These are phyloP conservation scores for Echinometra lucunter DNA, from an alignment of 53 echinoderm and acorn worm genomes.

Conservation along the genomic window DNA sequence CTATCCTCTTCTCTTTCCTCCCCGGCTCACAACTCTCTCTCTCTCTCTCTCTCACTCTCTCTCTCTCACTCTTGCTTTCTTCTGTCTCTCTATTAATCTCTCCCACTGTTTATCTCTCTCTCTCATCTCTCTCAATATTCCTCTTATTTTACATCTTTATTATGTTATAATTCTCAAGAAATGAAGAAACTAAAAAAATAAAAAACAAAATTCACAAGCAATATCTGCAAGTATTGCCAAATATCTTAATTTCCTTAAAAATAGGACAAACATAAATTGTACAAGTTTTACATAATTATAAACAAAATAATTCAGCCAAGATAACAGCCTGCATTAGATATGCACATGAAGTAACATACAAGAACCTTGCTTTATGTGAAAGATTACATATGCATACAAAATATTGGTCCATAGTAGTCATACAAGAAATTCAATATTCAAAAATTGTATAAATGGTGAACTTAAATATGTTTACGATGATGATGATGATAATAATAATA, in stretches of 20 bases:
- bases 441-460: neutral
- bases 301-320: constrained; percentile 28
- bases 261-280: constrained; percentile 45
- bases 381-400: neutral
- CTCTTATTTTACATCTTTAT: neutral
- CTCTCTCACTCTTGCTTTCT: neutral
- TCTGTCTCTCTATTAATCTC: too few relatives aligned
- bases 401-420: neutral
- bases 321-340: neutral
- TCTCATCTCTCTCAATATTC: neutral
- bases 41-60: neutral
- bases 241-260: constrained; percentile 48
- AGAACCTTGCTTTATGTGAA: neutral
- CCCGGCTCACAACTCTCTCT: neutral
- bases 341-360: constrained; percentile 5
- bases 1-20: neutral
- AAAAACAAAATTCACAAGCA: neutral
- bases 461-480: constrained; percentile 6
- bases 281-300: constrained; percentile 42
- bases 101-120: too few relatives aligned
- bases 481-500: too few relatives aligned
- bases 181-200: neutral
- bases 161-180: too few relatives aligned
- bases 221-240: constrained; percentile 39
- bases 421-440: neutral